phyloP scores from a whole-genome alignment of 1,140 invertebrate species.

The Calephelis nemesis region DNA sequence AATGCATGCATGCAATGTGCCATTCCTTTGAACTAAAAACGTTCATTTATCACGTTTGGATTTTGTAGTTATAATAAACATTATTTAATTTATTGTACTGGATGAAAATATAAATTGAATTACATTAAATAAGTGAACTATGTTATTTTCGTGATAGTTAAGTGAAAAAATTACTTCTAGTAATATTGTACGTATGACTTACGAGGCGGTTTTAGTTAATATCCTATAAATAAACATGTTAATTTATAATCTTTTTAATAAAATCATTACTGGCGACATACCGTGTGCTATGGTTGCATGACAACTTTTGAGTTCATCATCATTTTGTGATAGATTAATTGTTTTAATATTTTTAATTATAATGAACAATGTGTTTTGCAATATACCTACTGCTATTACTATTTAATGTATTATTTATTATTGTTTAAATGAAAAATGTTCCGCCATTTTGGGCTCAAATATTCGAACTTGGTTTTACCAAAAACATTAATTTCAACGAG shows the following conservation, averaged over 20 bases:
- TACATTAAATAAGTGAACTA: constrained; percentile 64
- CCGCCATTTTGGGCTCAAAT: constrained; percentile 53
- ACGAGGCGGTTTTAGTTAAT: constrained; percentile 61
- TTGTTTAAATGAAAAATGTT: constrained; percentile 39
- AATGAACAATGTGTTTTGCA: constrained; percentile 47
- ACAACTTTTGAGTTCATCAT: constrained; percentile 55
- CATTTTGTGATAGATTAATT: constrained; percentile 59
- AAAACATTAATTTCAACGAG: constrained; percentile 44
- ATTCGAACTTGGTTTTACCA: constrained; percentile 43
- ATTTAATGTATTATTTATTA: constrained; percentile 54
- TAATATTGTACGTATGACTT: constrained; percentile 52
- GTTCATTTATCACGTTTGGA: constrained; percentile 64
- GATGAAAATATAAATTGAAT: constrained; percentile 63
- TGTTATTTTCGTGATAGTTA: constrained; percentile 75
- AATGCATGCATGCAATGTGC: constrained; percentile 71
- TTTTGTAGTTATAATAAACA: constrained; percentile 71
- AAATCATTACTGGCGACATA: constrained; percentile 52
- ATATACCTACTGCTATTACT: constrained; percentile 39
- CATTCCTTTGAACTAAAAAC: constrained; percentile 66
- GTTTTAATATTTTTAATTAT: constrained; percentile 49
- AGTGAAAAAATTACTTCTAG: constrained; percentile 54
- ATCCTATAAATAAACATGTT: constrained; percentile 47
- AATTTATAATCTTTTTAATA: constrained; percentile 50
- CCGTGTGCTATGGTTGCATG: constrained; percentile 52
- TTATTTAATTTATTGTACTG: constrained; percentile 73